Conservation (phyloP, 2,888 invertebrate genomes). For the Xylophagus ater region DNA sequence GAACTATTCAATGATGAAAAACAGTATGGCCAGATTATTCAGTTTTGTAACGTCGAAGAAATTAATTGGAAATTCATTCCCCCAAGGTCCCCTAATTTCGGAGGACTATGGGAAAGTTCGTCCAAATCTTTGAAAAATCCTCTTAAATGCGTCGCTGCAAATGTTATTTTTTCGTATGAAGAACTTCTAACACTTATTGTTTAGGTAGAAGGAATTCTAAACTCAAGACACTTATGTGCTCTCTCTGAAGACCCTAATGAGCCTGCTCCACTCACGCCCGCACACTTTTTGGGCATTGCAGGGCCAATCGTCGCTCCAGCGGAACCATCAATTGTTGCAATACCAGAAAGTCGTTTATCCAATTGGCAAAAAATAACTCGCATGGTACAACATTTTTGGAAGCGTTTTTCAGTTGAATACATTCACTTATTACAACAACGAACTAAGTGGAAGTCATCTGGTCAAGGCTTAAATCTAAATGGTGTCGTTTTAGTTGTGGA, state of each 20-base stretch:
- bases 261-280: not conserved
- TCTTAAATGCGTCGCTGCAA: conserved; percentile 19
- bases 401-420: conserved; percentile 21
- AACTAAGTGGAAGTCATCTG: conserved; percentile 8
- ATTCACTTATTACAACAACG: conserved; percentile 19
- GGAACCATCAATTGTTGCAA: conserved; percentile 19
- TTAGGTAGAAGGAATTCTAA: conserved; percentile 12
- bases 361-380: conserved; percentile 21
- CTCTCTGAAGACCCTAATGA: conserved; percentile 11
- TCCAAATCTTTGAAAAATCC: conserved; percentile 20
- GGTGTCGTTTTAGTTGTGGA: no score
- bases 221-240: conserved; percentile 20
- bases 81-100: not conserved
- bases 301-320: conserved; percentile 10
- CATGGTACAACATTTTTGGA: conserved; percentile 21
- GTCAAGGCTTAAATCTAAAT: no score
- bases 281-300: not conserved
- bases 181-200: conserved; percentile 20
- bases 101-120: no score
- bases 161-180: conserved; percentile 19
- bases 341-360: conserved; percentile 5
- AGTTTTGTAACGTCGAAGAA: not conserved
- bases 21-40: not conserved
- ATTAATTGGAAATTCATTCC: not conserved
- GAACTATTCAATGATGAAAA: not conserved